phyloP scores from a whole-genome alignment of 2,113 vertebrate species.

The Australoheros scitulus region DNA sequence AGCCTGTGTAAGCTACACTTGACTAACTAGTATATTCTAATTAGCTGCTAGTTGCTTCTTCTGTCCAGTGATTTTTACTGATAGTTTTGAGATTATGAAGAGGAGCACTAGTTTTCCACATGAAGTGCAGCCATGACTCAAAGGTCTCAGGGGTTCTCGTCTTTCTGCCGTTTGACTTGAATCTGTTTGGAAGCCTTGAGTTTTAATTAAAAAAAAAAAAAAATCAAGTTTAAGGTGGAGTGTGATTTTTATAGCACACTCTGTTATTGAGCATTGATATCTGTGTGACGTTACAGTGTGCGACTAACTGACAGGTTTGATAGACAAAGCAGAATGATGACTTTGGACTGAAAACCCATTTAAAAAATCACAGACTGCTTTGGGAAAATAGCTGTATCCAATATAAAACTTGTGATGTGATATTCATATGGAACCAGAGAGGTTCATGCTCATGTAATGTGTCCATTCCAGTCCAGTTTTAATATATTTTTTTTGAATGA shows the following conservation, averaged over 20 bases:
- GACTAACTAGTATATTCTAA: neutral
- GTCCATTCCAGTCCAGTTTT: neutral
- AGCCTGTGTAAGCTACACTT: neutral
- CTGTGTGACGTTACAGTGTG: neutral
- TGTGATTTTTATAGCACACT: neutral
- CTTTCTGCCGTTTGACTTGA: slow-evolving; percentile 6
- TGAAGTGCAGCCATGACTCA: slow-evolving; percentile 19
- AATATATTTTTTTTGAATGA: neutral
- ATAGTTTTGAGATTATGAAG: neutral
- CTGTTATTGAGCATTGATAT: no score
- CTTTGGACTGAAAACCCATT: neutral
- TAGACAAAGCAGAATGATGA: neutral
- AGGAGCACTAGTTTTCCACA: neutral
- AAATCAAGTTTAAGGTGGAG: neutral
- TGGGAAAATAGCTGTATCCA: neutral
- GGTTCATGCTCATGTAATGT: neutral
- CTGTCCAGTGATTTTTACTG: neutral
- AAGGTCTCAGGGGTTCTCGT: neutral
- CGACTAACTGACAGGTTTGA: neutral
- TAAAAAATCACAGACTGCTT: neutral
- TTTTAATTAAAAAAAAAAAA: neutral
- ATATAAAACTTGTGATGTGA: neutral
- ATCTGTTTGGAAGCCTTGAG: neutral
- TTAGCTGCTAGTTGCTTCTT: neutral
- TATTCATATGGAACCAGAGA: no score